phyloP scores from a whole-genome alignment of 2,888 invertebrate genomes.

The Brachycybe producta region DNA sequence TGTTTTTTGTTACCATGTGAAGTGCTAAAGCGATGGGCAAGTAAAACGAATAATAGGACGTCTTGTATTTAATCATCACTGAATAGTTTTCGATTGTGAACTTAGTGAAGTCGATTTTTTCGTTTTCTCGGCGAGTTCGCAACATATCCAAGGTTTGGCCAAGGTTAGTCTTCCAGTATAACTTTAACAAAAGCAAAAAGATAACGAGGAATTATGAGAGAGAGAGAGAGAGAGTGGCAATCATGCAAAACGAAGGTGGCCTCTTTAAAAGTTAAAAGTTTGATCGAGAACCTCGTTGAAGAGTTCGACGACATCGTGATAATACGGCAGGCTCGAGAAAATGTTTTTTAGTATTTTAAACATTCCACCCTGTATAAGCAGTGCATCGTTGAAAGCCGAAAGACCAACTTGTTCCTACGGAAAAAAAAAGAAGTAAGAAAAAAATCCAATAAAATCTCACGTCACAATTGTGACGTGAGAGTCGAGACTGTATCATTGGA shows the following conservation, averaged over 20 bases:
- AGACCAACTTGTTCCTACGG: conserved; percentile 35
- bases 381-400: conserved; percentile 68
- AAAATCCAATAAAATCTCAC: no score
- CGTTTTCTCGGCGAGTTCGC: conserved; percentile 42
- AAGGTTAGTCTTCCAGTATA: conserved; percentile 63
- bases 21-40: conserved; percentile 80
- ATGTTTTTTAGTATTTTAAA: conserved; percentile 66
- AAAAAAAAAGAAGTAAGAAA: no score
- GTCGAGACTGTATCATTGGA: no score
- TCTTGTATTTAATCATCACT: conserved; percentile 80
- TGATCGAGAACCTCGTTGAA: conserved; percentile 81
- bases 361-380: conserved; percentile 63
- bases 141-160: conserved; percentile 69
- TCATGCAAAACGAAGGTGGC: no score
- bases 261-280: no score
- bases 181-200: no score
- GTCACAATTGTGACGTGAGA: no score
- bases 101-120: conserved; percentile 28
- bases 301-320: conserved; percentile 61
- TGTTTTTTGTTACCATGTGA: conserved; percentile 56
- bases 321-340: conserved; percentile 60
- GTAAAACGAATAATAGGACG: conserved; percentile 85
- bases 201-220: no score
- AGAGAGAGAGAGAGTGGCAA: no score
- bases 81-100: conserved; percentile 73